Conservation (phyloP, 2,113 vertebrate genomes). For the Gorilla gorilla region DNA sequence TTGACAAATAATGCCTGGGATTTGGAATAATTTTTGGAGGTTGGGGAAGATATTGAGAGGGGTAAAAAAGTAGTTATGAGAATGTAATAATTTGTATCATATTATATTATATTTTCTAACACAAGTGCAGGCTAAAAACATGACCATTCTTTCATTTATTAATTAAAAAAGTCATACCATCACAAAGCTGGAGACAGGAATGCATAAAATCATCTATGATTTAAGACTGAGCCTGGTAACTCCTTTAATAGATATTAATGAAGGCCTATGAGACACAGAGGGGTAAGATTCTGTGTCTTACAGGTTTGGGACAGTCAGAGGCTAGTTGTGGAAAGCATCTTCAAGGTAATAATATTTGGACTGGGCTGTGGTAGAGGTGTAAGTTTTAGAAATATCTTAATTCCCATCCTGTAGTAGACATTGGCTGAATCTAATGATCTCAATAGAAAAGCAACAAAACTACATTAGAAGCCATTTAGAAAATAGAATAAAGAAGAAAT, state of each 20-base stretch:
- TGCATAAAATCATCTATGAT: not conserved
- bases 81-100: not conserved
- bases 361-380: not conserved
- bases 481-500: not conserved
- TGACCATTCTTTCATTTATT: not conserved
- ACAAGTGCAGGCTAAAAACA: not conserved
- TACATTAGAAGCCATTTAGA: not conserved
- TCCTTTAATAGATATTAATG: not conserved
- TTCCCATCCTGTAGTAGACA: not conserved
- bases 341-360: not conserved
- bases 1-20: conserved; percentile 6
- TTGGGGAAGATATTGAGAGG: not conserved
- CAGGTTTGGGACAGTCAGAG: too few species aligned
- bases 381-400: not conserved
- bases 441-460: not conserved
- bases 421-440: not conserved
- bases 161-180: conserved; percentile 5
- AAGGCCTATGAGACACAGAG: not conserved
- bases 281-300: not conserved
- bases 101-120: not conserved
- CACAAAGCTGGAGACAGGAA: not conserved
- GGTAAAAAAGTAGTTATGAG: not conserved
- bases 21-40: not conserved
- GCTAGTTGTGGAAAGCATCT: not conserved
- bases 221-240: not conserved